Percentiles rank a stretch among this genome's conserved stretches.
Conservation (phyloP, 2,888 invertebrate species). For the Zeuzera pyrina region DNA sequence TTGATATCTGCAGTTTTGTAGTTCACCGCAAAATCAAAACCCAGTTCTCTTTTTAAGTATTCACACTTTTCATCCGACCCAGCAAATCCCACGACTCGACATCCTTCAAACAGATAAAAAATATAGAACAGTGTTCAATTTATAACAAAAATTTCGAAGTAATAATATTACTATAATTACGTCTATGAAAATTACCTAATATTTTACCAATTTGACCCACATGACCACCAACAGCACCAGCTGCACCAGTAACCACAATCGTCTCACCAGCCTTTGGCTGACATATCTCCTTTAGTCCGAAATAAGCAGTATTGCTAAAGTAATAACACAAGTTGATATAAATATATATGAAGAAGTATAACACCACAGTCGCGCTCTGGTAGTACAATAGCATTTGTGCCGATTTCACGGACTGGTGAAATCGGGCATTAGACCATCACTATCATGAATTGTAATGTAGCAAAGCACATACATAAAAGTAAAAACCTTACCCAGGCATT, state of each 20-base stretch:
- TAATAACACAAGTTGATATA: neutral
- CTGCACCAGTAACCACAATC: constrained; percentile 81
- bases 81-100: constrained; percentile 72
- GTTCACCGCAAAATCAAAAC: constrained; percentile 81
- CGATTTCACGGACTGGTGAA: no score
- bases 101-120: constrained; percentile 33
- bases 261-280: constrained; percentile 81
- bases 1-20: constrained; percentile 77
- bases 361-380: neutral
- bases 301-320: constrained; percentile 80
- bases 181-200: constrained; percentile 47
- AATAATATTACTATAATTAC: neutral
- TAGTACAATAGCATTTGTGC: neutral
- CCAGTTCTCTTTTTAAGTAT: constrained; percentile 77
- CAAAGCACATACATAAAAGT: neutral
- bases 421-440: no score
- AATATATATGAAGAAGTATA: neutral
- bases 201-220: constrained; percentile 87
- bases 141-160: constrained; percentile 2
- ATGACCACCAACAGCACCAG: constrained; percentile 83
- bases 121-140: neutral
- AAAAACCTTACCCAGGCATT: constrained; percentile 77
- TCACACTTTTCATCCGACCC: constrained; percentile 81
- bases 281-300: constrained; percentile 81
- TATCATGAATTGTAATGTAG: no score